Evolutionary conservation across 2,113 vertebrate genomes (phyloP), one percentile per base, ranked within the genome.

Genomic region (Beaufortia kweichowensis): DNA sequence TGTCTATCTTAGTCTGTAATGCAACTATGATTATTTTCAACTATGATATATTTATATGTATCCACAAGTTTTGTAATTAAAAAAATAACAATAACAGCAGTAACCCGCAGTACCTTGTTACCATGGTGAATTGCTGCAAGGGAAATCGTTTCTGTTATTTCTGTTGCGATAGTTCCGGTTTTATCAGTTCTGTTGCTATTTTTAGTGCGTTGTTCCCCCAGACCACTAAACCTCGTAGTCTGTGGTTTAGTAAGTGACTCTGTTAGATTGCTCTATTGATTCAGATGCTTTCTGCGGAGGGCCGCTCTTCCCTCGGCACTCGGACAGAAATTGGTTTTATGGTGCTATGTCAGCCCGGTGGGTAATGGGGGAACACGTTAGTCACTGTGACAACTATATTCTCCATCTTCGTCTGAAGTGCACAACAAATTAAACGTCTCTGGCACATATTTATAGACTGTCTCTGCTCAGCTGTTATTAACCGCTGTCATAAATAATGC

Each of bases 331-430:
- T 80, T 80, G 77, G 65, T 78, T 83, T 72, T 76, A 68, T 60
- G 78, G 55, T 77, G 66, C 84, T 83, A 79, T 61, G 77, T 88
- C 77, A 86, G 29, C 12, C 9, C 71, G 31, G 24, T 48, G 28
- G 43, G 81, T 72, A 78, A 81, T 77, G 79, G 81, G 71, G 55
- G 77, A 80, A 56, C 48, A 5, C 78, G 84, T 86, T 75, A 82
- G 83, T 82, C 84, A 76, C 70, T 64, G 70, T 79, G 84, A 87
- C 81, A 86, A 75, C 80, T 85, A 21, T 68, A 79, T 87, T 84
- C 78, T 79, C 77, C 82, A 55, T 76, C 78, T 75, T 66, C 74
- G 72, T 83, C 79, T 66, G 17, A 85, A 83, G 84, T 81, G 46
- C 63, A 77, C 79, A 31, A 76, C 83, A 85, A 86, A 89, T 88